Evolutionary conservation across 2,797 vertebrate genomes (phyloP).

Genomic region (Macroramphosus scolopax): DNA sequence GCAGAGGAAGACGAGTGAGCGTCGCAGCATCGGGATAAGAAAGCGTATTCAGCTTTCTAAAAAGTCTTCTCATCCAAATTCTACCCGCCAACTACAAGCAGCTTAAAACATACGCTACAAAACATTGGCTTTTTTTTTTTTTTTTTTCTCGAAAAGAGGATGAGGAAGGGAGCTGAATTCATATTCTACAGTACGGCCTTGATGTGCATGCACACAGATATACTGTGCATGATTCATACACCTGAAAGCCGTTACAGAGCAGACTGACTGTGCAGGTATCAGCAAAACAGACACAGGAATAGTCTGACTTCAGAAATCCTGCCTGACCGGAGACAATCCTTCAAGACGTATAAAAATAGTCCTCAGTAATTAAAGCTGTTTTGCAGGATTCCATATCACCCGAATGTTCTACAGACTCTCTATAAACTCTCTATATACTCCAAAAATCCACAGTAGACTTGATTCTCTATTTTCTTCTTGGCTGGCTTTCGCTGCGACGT

Average conservation of each 20-base stretch:
- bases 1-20: too few species aligned
- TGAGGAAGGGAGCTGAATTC: constrained; percentile 11
- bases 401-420: too few species aligned
- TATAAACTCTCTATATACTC: too few species aligned
- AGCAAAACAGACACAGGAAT: constrained; percentile 8
- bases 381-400: too few species aligned
- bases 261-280: constrained; percentile 2
- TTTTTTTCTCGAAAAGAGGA: too few species aligned
- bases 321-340: background rate
- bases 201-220: constrained; percentile 14
- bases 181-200: constrained; percentile 8
- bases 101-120: too few species aligned
- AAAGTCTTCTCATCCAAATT: too few species aligned
- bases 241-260: constrained; percentile 19
- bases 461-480: constrained; percentile 68
- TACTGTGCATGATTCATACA: constrained; percentile 25
- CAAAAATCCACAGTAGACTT: constrained; percentile 21
- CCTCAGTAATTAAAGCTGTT: constrained; percentile 62
- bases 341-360: too few species aligned
- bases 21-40: constrained; percentile 4
- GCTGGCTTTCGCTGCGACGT: constrained; percentile 71
- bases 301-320: constrained; percentile 12
- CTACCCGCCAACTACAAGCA: too few species aligned
- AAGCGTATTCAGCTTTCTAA: too few species aligned
- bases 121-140: too few species aligned